These are phyloP conservation scores for Ips nitidus DNA, from an alignment of 1,140 invertebrate species.

Conservation along the genomic window DNA sequence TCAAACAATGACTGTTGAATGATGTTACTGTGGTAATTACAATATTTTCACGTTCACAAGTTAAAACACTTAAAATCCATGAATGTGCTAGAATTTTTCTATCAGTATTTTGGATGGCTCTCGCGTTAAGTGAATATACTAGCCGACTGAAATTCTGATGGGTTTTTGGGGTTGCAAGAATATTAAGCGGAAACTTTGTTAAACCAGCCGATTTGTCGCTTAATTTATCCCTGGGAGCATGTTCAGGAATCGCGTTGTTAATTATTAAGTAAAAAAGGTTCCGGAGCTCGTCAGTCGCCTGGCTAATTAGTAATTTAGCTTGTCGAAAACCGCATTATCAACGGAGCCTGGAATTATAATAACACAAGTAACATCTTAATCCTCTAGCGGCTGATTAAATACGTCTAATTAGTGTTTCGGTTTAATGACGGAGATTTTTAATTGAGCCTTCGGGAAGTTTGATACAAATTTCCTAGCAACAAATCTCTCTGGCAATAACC, in stretches of 20 bases:
- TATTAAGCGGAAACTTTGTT: slow-evolving; percentile 12
- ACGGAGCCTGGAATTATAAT: slow-evolving; percentile 4
- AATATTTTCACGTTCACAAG: too few species aligned
- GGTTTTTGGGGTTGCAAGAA: neutral
- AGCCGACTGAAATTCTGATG: neutral
- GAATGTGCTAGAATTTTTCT: too few species aligned
- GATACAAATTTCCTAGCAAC: neutral
- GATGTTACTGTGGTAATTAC: too few species aligned
- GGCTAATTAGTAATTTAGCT: slow-evolving; percentile 14
- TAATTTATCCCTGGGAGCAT: slow-evolving; percentile 20
- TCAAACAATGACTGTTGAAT: too few species aligned
- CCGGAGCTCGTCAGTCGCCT: slow-evolving; percentile 8
- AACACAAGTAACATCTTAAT: slow-evolving; percentile 15
- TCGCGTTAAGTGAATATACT: too few species aligned
- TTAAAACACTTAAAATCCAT: too few species aligned
- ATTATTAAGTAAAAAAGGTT: slow-evolving; percentile 19
- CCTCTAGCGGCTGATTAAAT: slow-evolving; percentile 6
- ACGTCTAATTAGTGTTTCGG: slow-evolving; percentile 7
- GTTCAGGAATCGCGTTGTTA: slow-evolving; percentile 14
- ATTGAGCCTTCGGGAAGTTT: neutral
- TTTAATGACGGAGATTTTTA: neutral
- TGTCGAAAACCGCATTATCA: slow-evolving; percentile 7
- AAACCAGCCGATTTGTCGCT: slow-evolving; percentile 13
- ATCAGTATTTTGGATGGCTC: too few species aligned
- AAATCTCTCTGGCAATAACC: neutral